Evolutionary conservation across 2,888 invertebrate species (phyloP).

Genomic region (Caradrina clavipalpis): DNA sequence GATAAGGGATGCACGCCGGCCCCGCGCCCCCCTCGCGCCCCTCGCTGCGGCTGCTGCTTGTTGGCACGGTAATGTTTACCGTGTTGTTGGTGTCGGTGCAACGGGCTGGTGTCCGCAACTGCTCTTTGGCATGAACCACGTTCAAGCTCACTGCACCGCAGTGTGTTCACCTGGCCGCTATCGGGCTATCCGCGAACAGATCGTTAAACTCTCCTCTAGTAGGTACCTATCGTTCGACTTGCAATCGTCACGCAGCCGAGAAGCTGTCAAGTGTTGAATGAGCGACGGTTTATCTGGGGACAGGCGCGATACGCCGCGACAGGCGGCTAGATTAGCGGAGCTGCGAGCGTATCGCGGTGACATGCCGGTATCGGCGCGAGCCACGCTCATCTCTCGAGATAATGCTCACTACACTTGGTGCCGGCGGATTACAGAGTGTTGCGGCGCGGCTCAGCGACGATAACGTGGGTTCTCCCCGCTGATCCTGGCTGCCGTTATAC

Average conservation of each 20-base stretch:
- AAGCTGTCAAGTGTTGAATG: slow-evolving; percentile 15
- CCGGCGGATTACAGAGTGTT: slow-evolving; percentile 37
- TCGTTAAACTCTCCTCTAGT: not conserved
- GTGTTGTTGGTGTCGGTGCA: too few relatives aligned
- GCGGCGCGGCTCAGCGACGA: slow-evolving; percentile 2
- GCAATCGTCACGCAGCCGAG: slow-evolving; percentile 28
- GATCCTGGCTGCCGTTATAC: too few relatives aligned
- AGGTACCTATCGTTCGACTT: not conserved
- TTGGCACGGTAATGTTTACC: too few relatives aligned
- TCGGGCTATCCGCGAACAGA: not conserved
- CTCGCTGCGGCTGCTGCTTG: too few relatives aligned
- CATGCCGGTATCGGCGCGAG: slow-evolving; percentile 33
- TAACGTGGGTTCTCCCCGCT: not conserved
- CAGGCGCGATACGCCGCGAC: slow-evolving; percentile 11
- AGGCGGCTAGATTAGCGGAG: slow-evolving; percentile 30
- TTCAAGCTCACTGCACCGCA: not conserved
- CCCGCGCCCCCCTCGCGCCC: too few relatives aligned
- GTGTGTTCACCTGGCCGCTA: too few relatives aligned
- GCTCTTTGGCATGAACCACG: slow-evolving; percentile 6
- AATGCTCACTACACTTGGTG: slow-evolving; percentile 19
- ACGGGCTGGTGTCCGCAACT: too few relatives aligned
- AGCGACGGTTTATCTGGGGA: slow-evolving; percentile 25
- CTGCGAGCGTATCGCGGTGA: slow-evolving; percentile 23
- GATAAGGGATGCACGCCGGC: too few relatives aligned
- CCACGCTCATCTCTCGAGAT: slow-evolving; percentile 41